Evolutionary conservation across 2,113 vertebrate species (phyloP), one percentile per base, ranked within the genome.

Genomic region (Solenodon paradoxus): DNA sequence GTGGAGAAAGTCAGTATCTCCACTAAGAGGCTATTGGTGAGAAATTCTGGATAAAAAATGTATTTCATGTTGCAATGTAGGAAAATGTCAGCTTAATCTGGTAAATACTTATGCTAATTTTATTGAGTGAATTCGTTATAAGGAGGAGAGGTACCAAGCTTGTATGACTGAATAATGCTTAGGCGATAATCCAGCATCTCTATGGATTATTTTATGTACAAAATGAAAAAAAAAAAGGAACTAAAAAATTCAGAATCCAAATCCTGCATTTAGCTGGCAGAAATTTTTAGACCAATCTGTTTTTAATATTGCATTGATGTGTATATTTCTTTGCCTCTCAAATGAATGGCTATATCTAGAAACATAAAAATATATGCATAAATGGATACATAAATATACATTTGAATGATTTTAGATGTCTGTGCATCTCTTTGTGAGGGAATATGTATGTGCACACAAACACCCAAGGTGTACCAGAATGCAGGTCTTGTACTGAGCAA

Each of bases 61-160:
- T 98, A 94, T 98, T 98, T 98, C 97, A 92, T 98, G 92, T 96
- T 96, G 92, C 96, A 98, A 97, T 98, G 97, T 98, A 98, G 97
- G 92, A 97, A 97, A 98, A 98, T 98, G 98, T 98, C 98, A 98
- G 98, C 96, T 98, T 98, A 97, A 97, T 98, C 97, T 98, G 97
- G 97, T 98, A 97, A 97, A 96, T 97, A 97, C 93, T 97, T 97
- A 95, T 97, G 97, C 97, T 98, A 96, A 98, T 98, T 96, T 96
- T 96, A 96, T 94, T 90, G 63, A 92, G 85, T 96, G 96, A 97
- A 97, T 98, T 97, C 80, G 94, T 97, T 95, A 86, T 95, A 97
- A 97, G 90, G 95, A 97, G 92, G 94, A 95, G 92, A 97, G 86
- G 94, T 95, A 94, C 92, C 95, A 74, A 95, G 95, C 90, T 96